phyloP scores from a whole-genome alignment of 2,797 vertebrate genomes.

The Morelia viridis region DNA sequence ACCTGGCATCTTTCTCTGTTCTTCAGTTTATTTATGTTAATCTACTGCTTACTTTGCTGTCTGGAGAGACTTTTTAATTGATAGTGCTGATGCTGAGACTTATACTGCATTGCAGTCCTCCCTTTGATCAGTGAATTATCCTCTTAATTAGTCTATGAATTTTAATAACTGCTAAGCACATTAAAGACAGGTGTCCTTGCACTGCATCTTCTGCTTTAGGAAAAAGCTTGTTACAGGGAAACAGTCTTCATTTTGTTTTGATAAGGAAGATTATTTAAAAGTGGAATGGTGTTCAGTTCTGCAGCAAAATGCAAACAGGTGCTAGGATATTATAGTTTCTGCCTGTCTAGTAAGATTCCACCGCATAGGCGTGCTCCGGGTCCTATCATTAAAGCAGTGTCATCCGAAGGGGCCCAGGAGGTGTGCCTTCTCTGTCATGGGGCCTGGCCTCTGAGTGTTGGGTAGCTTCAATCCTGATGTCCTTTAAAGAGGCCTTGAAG shows the following conservation, averaged over 20 bases:
- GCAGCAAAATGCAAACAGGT: not conserved
- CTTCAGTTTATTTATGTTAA: not conserved
- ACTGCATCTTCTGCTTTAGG: not conserved
- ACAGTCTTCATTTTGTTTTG: not conserved
- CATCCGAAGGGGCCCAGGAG: not conserved
- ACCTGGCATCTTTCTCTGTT: not conserved
- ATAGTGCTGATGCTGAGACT: not conserved
- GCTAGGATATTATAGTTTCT: not conserved
- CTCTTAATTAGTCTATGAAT: not conserved
- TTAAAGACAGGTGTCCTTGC: constrained; percentile 1
- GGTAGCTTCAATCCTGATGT: not conserved
- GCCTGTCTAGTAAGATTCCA: not conserved
- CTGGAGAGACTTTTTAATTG: constrained; percentile 6
- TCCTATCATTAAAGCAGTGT: not conserved
- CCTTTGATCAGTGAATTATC: fast-evolving
- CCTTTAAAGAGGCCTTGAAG: not conserved
- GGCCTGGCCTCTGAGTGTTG: not conserved
- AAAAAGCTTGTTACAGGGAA: not conserved
- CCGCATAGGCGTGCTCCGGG: not conserved
- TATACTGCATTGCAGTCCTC: not conserved
- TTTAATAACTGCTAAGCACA: constrained; percentile 1
- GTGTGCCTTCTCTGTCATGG: not conserved
- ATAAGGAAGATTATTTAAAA: not conserved
- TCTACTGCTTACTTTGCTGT: not conserved
- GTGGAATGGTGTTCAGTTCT: not conserved